These are phyloP conservation scores for Beris morrisii DNA, from an alignment of 2,888 invertebrate genomes.

Conservation along the genomic window DNA sequence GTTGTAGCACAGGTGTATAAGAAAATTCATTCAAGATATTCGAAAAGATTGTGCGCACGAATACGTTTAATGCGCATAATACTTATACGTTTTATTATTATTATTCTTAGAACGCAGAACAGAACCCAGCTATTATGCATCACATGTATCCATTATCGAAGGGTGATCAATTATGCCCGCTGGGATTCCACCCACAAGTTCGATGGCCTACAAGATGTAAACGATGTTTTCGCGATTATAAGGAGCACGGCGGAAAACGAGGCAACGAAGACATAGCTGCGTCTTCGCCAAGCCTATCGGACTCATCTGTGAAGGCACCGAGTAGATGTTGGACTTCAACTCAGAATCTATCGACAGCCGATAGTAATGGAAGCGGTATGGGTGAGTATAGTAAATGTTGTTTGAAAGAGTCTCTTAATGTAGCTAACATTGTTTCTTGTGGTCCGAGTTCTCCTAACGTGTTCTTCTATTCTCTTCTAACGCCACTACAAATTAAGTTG, in stretches of 20 bases:
- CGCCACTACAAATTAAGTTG: constrained; percentile 45
- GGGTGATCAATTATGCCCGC: constrained; percentile 86
- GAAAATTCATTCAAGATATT: not conserved
- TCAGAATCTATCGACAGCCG: constrained; percentile 62
- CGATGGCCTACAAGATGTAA: constrained; percentile 93
- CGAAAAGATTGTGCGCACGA: not conserved
- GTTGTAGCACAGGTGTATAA: constrained; percentile 9
- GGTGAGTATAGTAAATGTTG: constrained; percentile 46
- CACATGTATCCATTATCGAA: constrained; percentile 61
- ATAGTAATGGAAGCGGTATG: constrained; percentile 49
- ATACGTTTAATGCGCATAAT: not conserved
- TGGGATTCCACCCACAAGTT: constrained; percentile 93
- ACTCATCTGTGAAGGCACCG: constrained; percentile 56
- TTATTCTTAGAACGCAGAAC: too few species aligned
- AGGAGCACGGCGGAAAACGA: constrained; percentile 80
- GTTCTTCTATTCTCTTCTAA: constrained; percentile 1
- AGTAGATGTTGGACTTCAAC: constrained; percentile 77
- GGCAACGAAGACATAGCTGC: constrained; percentile 70
- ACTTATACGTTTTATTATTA: not conserved
- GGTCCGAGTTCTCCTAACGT: too few species aligned
- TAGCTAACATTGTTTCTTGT: too few species aligned
- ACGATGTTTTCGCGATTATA: constrained; percentile 89
- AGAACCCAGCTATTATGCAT: constrained; percentile 48
- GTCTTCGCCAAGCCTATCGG: constrained; percentile 78
- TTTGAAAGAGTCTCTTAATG: too few species aligned